Evolutionary conservation across 2,797 vertebrate species (phyloP), one percentile per base, ranked within the genome.

Genomic region (Anguilla megastoma): DNA sequence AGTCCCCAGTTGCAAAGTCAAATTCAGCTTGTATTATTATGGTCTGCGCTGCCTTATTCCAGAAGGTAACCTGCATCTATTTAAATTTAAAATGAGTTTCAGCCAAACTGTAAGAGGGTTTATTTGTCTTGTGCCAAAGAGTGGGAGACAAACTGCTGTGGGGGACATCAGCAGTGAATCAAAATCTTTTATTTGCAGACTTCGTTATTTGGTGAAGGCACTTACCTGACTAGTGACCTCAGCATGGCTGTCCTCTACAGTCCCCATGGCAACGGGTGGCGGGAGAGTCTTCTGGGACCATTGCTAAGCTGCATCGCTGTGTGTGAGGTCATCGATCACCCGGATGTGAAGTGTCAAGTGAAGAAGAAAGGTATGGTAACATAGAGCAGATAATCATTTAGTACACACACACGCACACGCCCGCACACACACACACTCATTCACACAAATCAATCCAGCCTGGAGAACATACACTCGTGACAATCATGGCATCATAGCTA

Each of bases 211-310:
- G 99, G 99, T 71, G 99, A 99, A 95, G 99, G 99, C 82, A 99
- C 98, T 85, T 99, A 99, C 94, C 97, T 99, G 90, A 99, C 98
- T 92, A 99, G 98, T 91, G 99, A 99, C 95, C 97, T 99, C 94
- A 98, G 98, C 96, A 96, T 99, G 95, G 98, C 98, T 76, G 95
- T 99, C 33, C 97, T 99, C 45, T 99, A 99, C 86, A 99, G 98
- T 88, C 99, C 99, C 4, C 98, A 99, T 0, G 95, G 98, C 88
- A 97, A 96, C 0, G 96, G 97, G 16, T 99, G 98, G 99, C 93
- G 94, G 80, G 97, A 86, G 30, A 99, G 98, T 16, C 91, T 96
- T 0, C 94, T 99, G 66, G 98, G 99, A 74, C 94, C 97, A 0
- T 74, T 97, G 91, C 96, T 99, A 50, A 99, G 98, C 95, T 99